Base-by-base conservation (phyloP, 1,140 invertebrate species). In the Tetramorium alpestre region DNA sequence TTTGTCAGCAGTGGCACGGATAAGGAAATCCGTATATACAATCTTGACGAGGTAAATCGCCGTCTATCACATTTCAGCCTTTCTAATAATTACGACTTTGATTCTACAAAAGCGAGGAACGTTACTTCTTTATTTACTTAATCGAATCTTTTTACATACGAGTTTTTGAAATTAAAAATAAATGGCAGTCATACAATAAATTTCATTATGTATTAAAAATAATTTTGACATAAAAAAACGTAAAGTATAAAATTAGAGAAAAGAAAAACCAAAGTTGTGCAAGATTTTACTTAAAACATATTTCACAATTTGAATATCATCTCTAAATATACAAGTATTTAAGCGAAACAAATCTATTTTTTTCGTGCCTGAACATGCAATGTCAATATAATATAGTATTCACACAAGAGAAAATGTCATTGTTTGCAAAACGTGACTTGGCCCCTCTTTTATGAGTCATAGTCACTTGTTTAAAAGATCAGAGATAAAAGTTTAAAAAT, bases 21-120 rank as follows among this genome's bases (percentile, higher is more conserved):
- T 72, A 95, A 93, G 78, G 94, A 95, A 90, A 93, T 95, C 81
- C 90, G 94, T 22, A 94, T 95, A 82, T 95, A 94, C 54, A 90
- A 93, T 87, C 91, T 95, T 65, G 92, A 93, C 62, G 90, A 95
- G 92, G 95, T 95, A 90, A 65, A 47, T 78, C 1, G 51, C 25
- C 22, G 3, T 49, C 13, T 41, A 4, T 76, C n/a, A n/a, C 3
- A n/a, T 44, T 60, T 33, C 3, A 47, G 7, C 3, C 11, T 78
- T 49, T 33, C 10, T 25, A 64, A 44, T 33, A 49, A 38, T 38
- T 1, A 38, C 28, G 41, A 22, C 22, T 22, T 22, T 22, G 22
- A 78, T 1, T 49, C 13, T 51, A 54, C 13, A 4, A 1, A 41
- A 80, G 64, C 56, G 44, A 76, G 2, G 3, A 38, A 38, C 1